Evolutionary conservation across 2,797 vertebrate genomes (phyloP), one percentile per base, ranked within the genome.

Genomic region (Intellagama lesueurii): DNA sequence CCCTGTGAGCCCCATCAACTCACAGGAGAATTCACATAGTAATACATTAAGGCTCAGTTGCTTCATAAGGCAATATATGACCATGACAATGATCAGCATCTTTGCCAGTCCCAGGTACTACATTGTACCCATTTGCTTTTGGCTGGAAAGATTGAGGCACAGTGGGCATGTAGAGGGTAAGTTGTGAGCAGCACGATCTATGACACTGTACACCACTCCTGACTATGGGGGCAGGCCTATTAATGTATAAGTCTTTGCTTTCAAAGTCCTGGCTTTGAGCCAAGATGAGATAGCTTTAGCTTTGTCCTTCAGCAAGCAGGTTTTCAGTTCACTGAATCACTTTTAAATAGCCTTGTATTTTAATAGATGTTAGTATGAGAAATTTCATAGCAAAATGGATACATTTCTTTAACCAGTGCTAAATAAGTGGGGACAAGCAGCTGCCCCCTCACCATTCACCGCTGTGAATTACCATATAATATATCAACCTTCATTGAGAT

Each of bases 281-380:
- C 60, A 64, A 64, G 14, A 64, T 64, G 60, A 64, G 60, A 64
- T 64, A 64, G 60, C 60, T 12, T 64, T 9, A 64, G 14, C 60
- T 64, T 11, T 22, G 60, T 19, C 14, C 19, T 64, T 64, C 60
- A 64, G 19, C 60, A 7, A 22, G 60, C 7, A 8, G 52, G 52
- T 56, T 56, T 56, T 14, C 17, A 35, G 16, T n/a, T 32, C n/a
- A 32, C 12, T n/a, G 30, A 72, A 32, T 72, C 30, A 14, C 82
- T 91, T 94, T 89, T 16, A 92, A 82, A 83, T 91, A 69, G 80
- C 68, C 32, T 44, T 92, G 2, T 40, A 87, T 85, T 95, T 96
- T 96, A 40, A 81, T 87, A 92, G 86, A 73, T 52, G 86, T 82
- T 40, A 89, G 5, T 0, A 0, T 14, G 81, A 83, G 12, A 91